Evolutionary conservation across 2,888 invertebrate species (phyloP), one percentile per base, ranked within the genome.

Genomic region (Cerceris rybyensis): DNA sequence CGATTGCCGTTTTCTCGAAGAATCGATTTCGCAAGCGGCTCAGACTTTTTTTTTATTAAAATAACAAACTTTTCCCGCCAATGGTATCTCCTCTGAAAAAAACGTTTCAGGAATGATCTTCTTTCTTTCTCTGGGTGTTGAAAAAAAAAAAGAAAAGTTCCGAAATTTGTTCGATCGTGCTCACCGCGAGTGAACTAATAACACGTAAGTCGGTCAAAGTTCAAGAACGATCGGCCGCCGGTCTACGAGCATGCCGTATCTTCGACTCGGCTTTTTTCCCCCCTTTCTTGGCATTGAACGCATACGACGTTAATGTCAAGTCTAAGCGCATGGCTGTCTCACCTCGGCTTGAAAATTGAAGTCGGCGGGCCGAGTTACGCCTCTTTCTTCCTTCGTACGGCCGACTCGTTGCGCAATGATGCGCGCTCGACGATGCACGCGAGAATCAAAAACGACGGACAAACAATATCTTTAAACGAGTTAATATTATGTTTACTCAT

Each of bases 131-230:
- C 2, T 28, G 61, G 16, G 17, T 1, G 60, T 17, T 14, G 50
- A 58, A 67, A 16, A 54, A 54, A 52, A 14, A 54, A 17, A 60
- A 64, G 50, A 28, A 59, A 75, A 70, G 42, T 67, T 66, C 43
- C 11, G n/a, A 43, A 67, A 75, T 75, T 67, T 57, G 50, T 13
- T 2, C 50, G 55, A 39, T 42, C 60, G 75, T 17, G 54, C 14
- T 43, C 11, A 39, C 59, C 9, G 55, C 17, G 14, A 41, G 13
- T 43, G 14, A 42, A 57, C 57, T 67, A 71, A 61, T 49, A 8
- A 39, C 59, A 16, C 57, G 49, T 43, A 83, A 83, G 66, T 83
- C 72, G 68, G 61, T 64, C 77, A 70, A 70, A 82, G 70, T 83
- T 83, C 68, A 80, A 58, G 72, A 63, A 67, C 72, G 61, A 16